phyloP scores from a whole-genome alignment of 2,888 invertebrate genomes.

The Crossocerus cetratus region DNA sequence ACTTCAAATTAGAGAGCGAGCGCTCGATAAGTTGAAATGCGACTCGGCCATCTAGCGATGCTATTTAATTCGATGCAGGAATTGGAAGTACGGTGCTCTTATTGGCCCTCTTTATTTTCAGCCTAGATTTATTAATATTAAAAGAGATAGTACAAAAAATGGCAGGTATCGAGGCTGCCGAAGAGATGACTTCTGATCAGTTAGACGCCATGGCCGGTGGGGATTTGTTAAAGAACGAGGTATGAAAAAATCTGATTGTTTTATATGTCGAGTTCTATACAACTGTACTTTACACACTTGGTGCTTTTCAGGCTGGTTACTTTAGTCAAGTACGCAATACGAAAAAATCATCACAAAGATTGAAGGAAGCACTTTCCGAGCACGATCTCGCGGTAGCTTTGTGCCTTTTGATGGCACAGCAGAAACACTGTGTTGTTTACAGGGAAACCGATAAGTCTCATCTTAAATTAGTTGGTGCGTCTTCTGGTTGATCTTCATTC shows the following conservation, averaged over 20 bases:
- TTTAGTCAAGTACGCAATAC: constrained; percentile 98
- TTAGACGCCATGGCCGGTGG: constrained; percentile 98
- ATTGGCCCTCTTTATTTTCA: constrained; percentile 72
- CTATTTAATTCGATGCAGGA: neutral
- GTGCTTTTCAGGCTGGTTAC: constrained; percentile 86
- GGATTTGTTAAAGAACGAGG: constrained; percentile 95
- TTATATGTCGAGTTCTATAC: neutral
- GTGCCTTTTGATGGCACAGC: constrained; percentile 97
- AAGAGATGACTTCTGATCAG: constrained; percentile 97
- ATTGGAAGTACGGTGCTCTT: neutral
- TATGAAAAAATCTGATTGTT: constrained; percentile 72
- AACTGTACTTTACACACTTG: neutral
- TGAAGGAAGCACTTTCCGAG: constrained; percentile 96
- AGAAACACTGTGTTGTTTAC: constrained; percentile 96
- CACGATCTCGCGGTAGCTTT: constrained; percentile 95
- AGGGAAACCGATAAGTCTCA: constrained; percentile 89
- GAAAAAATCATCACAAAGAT: constrained; percentile 93
- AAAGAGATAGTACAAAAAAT: constrained; percentile 99
- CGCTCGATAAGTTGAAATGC: too few species aligned
- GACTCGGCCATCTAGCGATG: too few species aligned
- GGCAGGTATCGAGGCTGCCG: constrained; percentile 98
- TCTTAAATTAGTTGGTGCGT: constrained; percentile 88
- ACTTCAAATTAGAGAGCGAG: too few species aligned
- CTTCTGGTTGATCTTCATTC: too few species aligned
- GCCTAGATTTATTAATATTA: constrained; percentile 93